phyloP scores from a whole-genome alignment of 2,888 invertebrate genomes.

The Oxystoma pomonae region DNA sequence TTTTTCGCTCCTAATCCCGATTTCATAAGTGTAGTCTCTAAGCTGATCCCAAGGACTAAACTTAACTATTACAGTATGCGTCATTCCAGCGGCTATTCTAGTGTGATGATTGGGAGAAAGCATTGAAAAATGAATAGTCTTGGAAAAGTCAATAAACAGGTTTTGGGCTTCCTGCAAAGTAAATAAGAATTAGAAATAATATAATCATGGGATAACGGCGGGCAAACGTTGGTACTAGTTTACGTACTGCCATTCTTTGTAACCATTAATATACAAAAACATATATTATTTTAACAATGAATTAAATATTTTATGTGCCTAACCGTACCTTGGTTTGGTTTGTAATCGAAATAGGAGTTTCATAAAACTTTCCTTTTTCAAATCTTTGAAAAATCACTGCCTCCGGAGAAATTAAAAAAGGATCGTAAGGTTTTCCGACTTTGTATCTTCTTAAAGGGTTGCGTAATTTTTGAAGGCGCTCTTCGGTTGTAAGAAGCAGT shows the following conservation, averaged over 20 bases:
- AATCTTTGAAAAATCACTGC: conserved; percentile 60
- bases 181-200: no score
- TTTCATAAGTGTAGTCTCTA: conserved; percentile 54
- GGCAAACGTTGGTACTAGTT: no score
- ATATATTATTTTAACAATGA: no score
- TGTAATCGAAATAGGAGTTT: conserved; percentile 52
- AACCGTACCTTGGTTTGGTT: conserved; percentile 59
- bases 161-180: conserved; percentile 54
- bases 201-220: no score
- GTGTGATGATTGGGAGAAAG: conserved; percentile 11
- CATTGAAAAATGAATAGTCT: conserved; percentile 50
- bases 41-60: conserved; percentile 55
- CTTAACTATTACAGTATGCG: conserved; percentile 56
- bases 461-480: conserved; percentile 36
- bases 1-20: conserved; percentile 53
- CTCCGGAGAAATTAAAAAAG: conserved; percentile 46
- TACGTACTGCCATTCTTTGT: no score
- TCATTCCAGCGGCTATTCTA: conserved; percentile 55
- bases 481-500: conserved; percentile 39
- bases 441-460: conserved; percentile 30
- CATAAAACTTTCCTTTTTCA: conserved; percentile 50
- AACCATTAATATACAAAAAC: no score
- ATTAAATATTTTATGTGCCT: no score
- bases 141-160: conserved; percentile 51
- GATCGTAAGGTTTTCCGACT: conserved; percentile 24